Base-by-base conservation (phyloP, 1,140 invertebrate species). In the Homarus americanus region DNA sequence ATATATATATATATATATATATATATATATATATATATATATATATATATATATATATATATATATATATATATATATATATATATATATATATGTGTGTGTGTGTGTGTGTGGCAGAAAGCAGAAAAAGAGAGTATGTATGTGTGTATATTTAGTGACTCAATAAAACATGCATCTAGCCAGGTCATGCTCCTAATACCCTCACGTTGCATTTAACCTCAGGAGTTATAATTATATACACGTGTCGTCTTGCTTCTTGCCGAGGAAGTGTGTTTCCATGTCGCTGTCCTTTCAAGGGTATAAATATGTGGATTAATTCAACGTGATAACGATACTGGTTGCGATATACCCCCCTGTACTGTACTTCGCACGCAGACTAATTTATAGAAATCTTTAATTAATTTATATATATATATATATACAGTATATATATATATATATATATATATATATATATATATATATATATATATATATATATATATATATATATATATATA, bases 1-100 rank as follows among this genome's bases (percentile, higher is more conserved):
- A 76, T 32, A 76, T 76, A 76, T 76, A 76, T 76, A 76, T 76
- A 32, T 76, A 76, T 32, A 76, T 76, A 76, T 7, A 76, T 76
- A 76, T 76, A 76, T 76, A 76, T 76, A 76, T 76, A 76, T 76
- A 28, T 76, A 28, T 76, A 28, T 76, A 28, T 76, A 28, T 76
- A 28, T 76, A 28, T 76, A 28, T 76, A 28, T 76, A 28, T 76
- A 28, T 76, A 28, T 76, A 28, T 76, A 28, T 76, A 28, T 76
- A 28, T 76, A 28, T 76, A 28, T 76, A 28, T 76, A 28, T 76
- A 28, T 76, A 28, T 76, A 28, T 76, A 28, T 76, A 28, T 76
- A 28, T 76, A 28, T 76, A 28, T 76, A 28, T 76, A 28, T 76
- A 28, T 76, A 28, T 76, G 15, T 76, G 15, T 76, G 36, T 76